Percentiles rank a stretch among this genome's conserved stretches.
phyloP scores from a whole-genome alignment of 2,113 vertebrate species.

The Peucedramus taeniatus region DNA sequence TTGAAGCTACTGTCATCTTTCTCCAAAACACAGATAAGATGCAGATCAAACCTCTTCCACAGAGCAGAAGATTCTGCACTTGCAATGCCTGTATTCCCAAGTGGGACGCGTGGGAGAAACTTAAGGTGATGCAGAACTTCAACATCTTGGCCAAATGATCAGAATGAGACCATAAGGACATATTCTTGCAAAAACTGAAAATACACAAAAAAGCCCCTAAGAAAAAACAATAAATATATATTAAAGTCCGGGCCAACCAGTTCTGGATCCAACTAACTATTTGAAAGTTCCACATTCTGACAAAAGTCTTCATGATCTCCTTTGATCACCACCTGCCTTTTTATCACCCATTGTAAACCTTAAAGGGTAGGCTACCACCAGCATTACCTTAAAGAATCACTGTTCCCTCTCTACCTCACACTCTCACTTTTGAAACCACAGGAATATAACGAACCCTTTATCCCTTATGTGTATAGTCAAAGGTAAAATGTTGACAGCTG shows the following conservation, averaged over 20 bases:
- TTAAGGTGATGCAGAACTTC: not conserved
- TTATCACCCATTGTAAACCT: not conserved
- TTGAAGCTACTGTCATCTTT: not conserved
- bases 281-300: not conserved
- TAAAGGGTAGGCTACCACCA: not conserved
- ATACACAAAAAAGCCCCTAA: not conserved
- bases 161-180: not conserved
- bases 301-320: not conserved
- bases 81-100: not conserved
- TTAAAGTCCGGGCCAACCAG: not conserved
- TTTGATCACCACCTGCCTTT: not conserved
- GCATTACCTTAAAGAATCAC: not conserved
- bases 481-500: conserved; percentile 24
- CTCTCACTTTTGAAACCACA: not conserved
- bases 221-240: not conserved
- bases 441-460: not conserved
- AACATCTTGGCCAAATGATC: not conserved
- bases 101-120: fast-evolving
- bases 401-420: not conserved
- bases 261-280: not conserved
- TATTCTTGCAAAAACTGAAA: not conserved
- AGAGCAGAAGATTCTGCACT: not conserved
- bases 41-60: not conserved
- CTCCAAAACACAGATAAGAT: not conserved
- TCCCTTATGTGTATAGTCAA: not conserved